These are phyloP conservation scores for Argynnis bischoffii DNA, from an alignment of 2,888 invertebrate species.

Conservation along the genomic window DNA sequence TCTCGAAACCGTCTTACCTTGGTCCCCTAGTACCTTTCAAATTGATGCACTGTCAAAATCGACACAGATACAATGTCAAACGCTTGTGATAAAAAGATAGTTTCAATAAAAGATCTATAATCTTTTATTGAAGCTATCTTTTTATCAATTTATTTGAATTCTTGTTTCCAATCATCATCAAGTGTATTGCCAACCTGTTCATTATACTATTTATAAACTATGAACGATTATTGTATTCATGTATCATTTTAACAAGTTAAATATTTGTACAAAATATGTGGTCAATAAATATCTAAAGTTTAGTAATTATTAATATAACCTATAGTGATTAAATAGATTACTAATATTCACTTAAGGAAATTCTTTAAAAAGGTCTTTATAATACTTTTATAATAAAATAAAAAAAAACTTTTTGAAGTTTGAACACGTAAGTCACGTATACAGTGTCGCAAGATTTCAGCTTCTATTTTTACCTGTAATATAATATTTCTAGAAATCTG, in stretches of 20 bases:
- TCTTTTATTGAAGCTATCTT: conserved; percentile 64
- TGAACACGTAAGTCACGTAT: conserved; percentile 9
- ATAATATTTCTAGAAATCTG: conserved; percentile 24
- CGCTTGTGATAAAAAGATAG: conserved; percentile 68
- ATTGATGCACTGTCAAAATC: conserved; percentile 76
- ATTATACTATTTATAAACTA: neutral
- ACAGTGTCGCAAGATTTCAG: conserved; percentile 13
- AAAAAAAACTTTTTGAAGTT: neutral
- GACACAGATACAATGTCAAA: conserved; percentile 72
- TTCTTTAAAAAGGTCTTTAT: no score
- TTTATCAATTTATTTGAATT: conserved; percentile 47
- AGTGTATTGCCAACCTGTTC: conserved; percentile 17
- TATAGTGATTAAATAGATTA: neutral
- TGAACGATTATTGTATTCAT: neutral
- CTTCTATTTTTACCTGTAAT: conserved; percentile 21
- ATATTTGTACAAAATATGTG: neutral
- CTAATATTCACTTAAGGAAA: no score
- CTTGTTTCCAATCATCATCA: conserved; percentile 31
- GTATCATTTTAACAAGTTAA: neutral
- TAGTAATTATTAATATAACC: neutral
- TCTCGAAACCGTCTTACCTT: neutral
- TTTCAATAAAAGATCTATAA: conserved; percentile 64
- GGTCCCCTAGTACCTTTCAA: conserved; percentile 55
- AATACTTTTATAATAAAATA: no score
- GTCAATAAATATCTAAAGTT: no score